Conservation (phyloP, 2,888 invertebrate genomes). For the Acrobasis suavella region DNA sequence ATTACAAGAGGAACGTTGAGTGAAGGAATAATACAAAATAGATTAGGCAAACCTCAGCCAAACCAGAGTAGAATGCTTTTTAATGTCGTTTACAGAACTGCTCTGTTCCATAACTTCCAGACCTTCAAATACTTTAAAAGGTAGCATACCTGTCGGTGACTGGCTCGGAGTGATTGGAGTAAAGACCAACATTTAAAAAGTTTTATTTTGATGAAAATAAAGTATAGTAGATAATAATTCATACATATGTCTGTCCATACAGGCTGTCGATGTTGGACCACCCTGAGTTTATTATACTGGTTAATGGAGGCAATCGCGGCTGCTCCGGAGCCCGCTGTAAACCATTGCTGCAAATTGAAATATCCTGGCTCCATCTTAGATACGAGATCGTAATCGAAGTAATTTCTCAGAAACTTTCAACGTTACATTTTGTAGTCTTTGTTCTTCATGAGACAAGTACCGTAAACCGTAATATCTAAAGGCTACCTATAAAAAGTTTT, state of each 20-base stretch:
- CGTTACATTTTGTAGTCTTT: background rate
- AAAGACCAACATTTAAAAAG: background rate
- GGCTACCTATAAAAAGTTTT: background rate
- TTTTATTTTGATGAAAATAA: too few relatives aligned
- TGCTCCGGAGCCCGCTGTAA: constrained; percentile 6
- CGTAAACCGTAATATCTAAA: background rate
- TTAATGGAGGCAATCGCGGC: constrained; percentile 20
- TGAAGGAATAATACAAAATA: too few relatives aligned
- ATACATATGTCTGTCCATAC: background rate
- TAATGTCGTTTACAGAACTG: too few relatives aligned
- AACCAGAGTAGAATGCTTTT: too few relatives aligned
- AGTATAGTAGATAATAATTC: background rate
- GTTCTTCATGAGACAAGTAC: background rate
- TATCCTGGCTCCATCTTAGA: constrained; percentile 10
- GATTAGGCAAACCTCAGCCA: too few relatives aligned
- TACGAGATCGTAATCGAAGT: constrained; percentile 10
- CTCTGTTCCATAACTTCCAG: too few relatives aligned
- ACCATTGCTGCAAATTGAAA: constrained; percentile 22
- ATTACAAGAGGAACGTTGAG: too few relatives aligned
- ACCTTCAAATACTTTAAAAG: too few relatives aligned
- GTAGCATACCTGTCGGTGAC: too few relatives aligned
- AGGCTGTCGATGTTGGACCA: constrained; percentile 11
- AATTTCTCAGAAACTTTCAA: background rate
- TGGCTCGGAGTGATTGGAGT: too few relatives aligned
- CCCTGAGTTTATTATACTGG: constrained; percentile 21